Evolutionary conservation across 2,113 vertebrate species (phyloP).

Genomic region (Notothenia coriiceps): DNA sequence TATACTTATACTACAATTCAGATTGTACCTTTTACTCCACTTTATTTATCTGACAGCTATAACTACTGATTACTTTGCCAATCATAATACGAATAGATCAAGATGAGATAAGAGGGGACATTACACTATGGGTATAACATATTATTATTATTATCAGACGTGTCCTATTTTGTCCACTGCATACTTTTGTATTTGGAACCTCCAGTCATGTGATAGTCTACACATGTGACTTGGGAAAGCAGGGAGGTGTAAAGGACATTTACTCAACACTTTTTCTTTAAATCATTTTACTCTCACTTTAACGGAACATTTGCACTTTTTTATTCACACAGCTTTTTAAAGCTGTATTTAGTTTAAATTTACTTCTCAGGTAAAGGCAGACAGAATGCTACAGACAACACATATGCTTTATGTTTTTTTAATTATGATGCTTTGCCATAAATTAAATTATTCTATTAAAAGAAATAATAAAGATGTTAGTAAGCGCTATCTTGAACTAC

Average conservation of each 20-base stretch:
- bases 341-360: neutral
- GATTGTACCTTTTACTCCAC: neutral
- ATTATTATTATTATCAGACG: too few species aligned
- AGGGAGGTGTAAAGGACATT: neutral
- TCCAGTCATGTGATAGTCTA: neutral
- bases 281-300: neutral
- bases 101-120: neutral
- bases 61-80: neutral
- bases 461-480: neutral
- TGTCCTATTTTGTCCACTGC: too few species aligned
- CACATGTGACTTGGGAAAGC: neutral
- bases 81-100: neutral
- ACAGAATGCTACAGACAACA: neutral
- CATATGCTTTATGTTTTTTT: too few species aligned
- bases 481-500: neutral
- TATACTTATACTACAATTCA: neutral
- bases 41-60: neutral
- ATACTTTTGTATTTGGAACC: neutral
- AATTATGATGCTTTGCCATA: too few species aligned
- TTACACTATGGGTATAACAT: neutral
- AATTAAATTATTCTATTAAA: too few species aligned
- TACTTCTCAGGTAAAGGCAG: conserved; percentile 5
- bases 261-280: neutral
- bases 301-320: neutral
- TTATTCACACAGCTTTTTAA: neutral